Evolutionary conservation across 2,888 invertebrate species (phyloP).

Genomic region (Mythimna impura): DNA sequence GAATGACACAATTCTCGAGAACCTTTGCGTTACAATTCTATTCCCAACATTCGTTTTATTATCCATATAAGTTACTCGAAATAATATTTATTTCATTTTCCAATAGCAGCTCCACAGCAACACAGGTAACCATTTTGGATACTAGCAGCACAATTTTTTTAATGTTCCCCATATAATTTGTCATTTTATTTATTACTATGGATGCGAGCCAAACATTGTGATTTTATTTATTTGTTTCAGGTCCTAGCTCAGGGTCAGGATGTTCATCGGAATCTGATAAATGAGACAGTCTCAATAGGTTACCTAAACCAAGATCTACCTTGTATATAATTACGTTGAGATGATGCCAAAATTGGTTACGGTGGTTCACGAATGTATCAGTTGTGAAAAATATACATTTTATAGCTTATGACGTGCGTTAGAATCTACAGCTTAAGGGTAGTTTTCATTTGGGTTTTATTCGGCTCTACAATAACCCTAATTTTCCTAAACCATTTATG

Average conservation of each 20-base stretch:
- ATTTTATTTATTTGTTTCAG: constrained; percentile 75
- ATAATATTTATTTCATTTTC: constrained; percentile 23
- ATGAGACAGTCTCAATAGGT: constrained; percentile 73
- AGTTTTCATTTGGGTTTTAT: constrained; percentile 46
- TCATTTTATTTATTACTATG: background rate
- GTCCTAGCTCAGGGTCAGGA: constrained; percentile 91
- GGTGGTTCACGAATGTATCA: constrained; percentile 62
- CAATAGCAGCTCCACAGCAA: constrained; percentile 38
- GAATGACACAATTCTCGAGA: no score
- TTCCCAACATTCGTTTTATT: no score
- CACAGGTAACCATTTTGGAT: constrained; percentile 43
- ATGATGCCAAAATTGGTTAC: constrained; percentile 68
- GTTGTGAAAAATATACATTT: constrained; percentile 63
- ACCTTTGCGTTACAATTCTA: no score
- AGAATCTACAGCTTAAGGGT: constrained; percentile 50
- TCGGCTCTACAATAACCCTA: constrained; percentile 29
- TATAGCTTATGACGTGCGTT: constrained; percentile 55
- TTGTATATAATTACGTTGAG: constrained; percentile 61
- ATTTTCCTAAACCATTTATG: constrained; percentile 19
- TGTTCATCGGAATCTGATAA: constrained; percentile 91
- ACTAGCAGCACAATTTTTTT: constrained; percentile 5
- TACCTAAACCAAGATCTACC: constrained; percentile 67
- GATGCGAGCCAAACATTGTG: background rate
- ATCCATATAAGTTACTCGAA: background rate
- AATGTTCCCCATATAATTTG: background rate